Base-by-base conservation (phyloP, 2,113 vertebrate genomes). In the Sturnira hondurensis region DNA sequence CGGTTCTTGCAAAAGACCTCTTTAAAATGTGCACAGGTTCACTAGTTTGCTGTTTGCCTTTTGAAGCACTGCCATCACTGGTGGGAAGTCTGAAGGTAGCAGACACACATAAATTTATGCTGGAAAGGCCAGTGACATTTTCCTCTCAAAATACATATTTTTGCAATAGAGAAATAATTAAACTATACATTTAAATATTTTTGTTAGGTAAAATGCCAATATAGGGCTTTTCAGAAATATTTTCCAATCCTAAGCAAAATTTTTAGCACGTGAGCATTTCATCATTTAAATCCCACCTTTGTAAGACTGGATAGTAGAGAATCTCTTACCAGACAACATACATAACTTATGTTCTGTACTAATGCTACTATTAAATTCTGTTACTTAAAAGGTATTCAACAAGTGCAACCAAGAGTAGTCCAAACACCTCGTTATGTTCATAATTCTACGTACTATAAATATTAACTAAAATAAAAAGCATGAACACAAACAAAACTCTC, bases 21-120 rank as follows among this genome's bases (percentile, higher is more conserved):
- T 99, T 99, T 54, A 99, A 98, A 97, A 99, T 99, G 94, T 99
- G 99, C 22, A 99, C 99, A 1, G 99, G 99, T 94, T 99, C 99
- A 92, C 99, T 99, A 61, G 99, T 99, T 98, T 99, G 99, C 97
- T 99, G 99, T 90, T 99, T 99, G 73, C 99, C 99, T 98, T 99
- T 99, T 13, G 99, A 98, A 31, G 99, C 98, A 94, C 99, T 99
- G 88, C 99, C 99, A 97, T 99, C 99, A 97, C 99, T 99, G 52
- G 99, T 99, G 71, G 99, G 99, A 93, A 99, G 98, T 97, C 99
- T 99, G 92, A 50, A 97, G 77, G 4, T 3, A 97, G 90, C 45
- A 97, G 43, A 97, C 94, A 88, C 4, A 96, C 7, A 71, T 22
- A 87, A 84, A 70, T 12, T 87, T 58, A 92, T 20, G 43, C 16